Percentiles rank a stretch among this genome's conserved stretches.
Evolutionary conservation across 2,797 vertebrate genomes (phyloP).

Genomic region (Microtus californicus): DNA sequence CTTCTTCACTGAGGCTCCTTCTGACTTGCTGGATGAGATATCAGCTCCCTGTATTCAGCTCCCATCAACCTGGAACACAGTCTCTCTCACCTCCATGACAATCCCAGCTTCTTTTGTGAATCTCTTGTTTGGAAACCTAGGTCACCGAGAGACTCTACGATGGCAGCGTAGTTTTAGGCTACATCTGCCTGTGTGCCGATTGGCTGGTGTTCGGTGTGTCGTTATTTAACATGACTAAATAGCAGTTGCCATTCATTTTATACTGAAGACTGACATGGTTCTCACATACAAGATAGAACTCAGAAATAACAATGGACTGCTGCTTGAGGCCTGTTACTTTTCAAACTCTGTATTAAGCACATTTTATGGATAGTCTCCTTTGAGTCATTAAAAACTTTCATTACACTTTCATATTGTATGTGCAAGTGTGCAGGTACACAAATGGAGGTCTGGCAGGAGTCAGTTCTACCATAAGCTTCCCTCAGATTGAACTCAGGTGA

Average conservation of each 20-base stretch:
- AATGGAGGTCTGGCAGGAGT: background rate
- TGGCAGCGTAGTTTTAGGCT: background rate
- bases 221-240: background rate
- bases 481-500: background rate
- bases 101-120: background rate
- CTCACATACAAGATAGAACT: background rate
- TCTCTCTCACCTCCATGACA: background rate
- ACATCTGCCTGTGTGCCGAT: background rate
- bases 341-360: background rate
- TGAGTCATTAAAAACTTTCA: background rate
- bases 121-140: background rate
- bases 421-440: background rate
- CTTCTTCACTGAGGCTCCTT: background rate
- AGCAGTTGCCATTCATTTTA: background rate
- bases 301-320: background rate
- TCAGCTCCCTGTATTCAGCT: background rate
- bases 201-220: background rate
- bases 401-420: background rate
- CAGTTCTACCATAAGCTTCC: background rate
- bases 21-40: no score
- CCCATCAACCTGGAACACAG: rapidly evolving
- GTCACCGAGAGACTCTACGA: background rate
- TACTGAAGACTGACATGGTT: background rate
- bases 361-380: background rate
- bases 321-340: background rate